Percentiles rank a stretch among this genome's conserved stretches.
phyloP scores from a whole-genome alignment of 92 coral and sea anemone species.

The Meandrina meandrites region DNA sequence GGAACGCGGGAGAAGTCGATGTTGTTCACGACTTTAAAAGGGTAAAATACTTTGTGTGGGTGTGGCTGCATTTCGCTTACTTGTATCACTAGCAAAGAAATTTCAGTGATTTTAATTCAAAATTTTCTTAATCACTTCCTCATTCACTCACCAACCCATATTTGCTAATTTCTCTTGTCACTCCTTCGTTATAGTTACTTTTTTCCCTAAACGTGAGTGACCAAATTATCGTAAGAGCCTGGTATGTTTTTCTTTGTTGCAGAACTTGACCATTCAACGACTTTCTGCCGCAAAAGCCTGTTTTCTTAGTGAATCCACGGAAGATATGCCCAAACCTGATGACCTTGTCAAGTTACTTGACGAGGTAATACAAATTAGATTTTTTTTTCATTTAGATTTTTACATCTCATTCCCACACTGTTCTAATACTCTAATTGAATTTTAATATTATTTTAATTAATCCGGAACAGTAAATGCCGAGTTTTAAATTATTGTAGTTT shows the following conservation, averaged over 20 bases:
- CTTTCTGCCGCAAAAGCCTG: conserved; percentile 8
- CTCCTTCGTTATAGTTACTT: no score
- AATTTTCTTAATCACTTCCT: no score
- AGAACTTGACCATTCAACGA: conserved; percentile 22
- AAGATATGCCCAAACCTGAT: conserved; percentile 1
- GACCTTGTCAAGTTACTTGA: conserved; percentile 2
- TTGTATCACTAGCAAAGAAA: no score
- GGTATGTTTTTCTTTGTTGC: not conserved
- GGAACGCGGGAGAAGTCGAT: conserved; percentile 26
- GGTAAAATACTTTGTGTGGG: not conserved
- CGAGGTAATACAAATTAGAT: not conserved
- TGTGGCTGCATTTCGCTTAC: not conserved
- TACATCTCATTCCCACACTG: no score
- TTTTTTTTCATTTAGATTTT: not conserved
- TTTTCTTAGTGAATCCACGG: conserved; percentile 22
- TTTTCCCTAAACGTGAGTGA: not conserved
- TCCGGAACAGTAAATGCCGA: no score
- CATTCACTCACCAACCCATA: no score
- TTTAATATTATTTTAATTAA: no score
- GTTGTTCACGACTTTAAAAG: conserved; percentile 17
- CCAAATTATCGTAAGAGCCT: not conserved
- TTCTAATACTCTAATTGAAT: no score
- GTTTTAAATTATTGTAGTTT: no score
- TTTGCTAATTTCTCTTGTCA: no score
- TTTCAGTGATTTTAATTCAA: no score